Percentiles rank a stretch among this genome's conserved stretches.
phyloP scores from a whole-genome alignment of 2,888 invertebrate genomes.

The Nomada ruficornis region DNA sequence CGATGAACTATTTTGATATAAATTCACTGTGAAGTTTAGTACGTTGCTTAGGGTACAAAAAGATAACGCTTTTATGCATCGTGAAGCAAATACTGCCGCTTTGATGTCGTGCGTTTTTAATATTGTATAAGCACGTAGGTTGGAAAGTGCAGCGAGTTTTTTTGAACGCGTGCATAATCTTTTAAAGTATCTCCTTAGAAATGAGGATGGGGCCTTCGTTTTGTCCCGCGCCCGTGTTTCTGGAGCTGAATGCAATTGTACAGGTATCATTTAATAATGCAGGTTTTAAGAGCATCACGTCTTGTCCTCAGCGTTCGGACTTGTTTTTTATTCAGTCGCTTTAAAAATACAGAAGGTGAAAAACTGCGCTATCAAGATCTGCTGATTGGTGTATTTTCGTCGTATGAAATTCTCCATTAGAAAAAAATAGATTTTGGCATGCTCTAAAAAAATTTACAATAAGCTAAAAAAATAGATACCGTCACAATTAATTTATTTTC shows the following conservation, averaged over 20 bases:
- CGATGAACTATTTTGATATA: slow-evolving; percentile 2
- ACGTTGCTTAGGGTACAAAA: not conserved
- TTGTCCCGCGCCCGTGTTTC: slow-evolving; percentile 41
- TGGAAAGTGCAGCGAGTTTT: slow-evolving; percentile 4
- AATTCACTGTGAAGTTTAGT: not conserved
- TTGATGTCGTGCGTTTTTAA: not conserved
- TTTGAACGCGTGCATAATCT: not conserved
- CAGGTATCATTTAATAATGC: slow-evolving; percentile 73
- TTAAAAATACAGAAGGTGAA: slow-evolving; percentile 75
- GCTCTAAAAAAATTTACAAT: no score
- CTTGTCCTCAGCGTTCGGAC: slow-evolving; percentile 63
- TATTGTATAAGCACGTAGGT: not conserved
- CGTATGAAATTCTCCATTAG: not conserved
- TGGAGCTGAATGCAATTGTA: slow-evolving; percentile 35
- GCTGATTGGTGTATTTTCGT: slow-evolving; percentile 30
- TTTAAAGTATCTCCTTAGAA: slow-evolving; percentile 4
- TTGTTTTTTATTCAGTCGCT: slow-evolving; percentile 70
- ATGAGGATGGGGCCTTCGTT: slow-evolving; percentile 8
- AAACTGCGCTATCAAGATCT: slow-evolving; percentile 56
- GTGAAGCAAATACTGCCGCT: not conserved
- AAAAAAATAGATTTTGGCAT: not conserved
- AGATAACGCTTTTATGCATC: slow-evolving; percentile 15
- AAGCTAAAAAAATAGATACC: no score
- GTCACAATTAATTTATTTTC: no score
- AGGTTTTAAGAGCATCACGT: slow-evolving; percentile 75